Evolutionary conservation across 1,140 invertebrate genomes (phyloP).

Genomic region (Hyles vespertilio): DNA sequence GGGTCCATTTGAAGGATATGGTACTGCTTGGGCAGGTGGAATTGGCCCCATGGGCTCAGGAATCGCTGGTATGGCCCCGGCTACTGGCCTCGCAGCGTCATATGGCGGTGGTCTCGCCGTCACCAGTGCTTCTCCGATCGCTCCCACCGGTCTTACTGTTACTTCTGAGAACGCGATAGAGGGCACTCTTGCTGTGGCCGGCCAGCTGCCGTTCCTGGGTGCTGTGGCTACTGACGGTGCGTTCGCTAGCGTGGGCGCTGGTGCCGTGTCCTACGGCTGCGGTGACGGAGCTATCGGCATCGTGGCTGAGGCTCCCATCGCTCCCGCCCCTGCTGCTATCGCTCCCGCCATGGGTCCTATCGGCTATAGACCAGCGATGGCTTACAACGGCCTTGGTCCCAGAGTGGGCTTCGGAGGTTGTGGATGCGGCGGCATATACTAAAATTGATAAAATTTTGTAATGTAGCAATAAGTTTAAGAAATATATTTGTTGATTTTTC

Average conservation of each 20-base stretch:
- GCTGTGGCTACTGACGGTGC: constrained; percentile 24
- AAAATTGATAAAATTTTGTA: no score
- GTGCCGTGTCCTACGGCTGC: no score
- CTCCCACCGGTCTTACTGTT: no score
- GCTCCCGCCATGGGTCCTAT: constrained; percentile 23
- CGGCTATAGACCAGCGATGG: constrained; percentile 27
- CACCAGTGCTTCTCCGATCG: neutral
- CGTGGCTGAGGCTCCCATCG: neutral
- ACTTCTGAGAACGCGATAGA: neutral
- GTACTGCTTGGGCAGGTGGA: no score
- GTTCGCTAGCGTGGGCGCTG: constrained; percentile 12
- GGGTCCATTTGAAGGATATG: no score
- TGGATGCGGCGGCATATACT: no score
- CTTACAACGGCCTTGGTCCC: constrained; percentile 8
- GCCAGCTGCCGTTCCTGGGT: constrained; percentile 20
- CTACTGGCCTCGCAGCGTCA: no score
- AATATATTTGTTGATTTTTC: no score
- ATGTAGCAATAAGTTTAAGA: no score
- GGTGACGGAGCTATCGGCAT: neutral
- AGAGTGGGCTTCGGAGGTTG: neutral
- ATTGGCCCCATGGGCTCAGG: no score
- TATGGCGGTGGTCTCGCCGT: no score
- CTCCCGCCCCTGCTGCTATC: constrained; percentile 20
- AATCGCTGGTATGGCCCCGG: no score
- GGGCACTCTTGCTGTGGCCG: neutral